phyloP scores from a whole-genome alignment of 1,140 invertebrate species.

The Radopholus similis region DNA sequence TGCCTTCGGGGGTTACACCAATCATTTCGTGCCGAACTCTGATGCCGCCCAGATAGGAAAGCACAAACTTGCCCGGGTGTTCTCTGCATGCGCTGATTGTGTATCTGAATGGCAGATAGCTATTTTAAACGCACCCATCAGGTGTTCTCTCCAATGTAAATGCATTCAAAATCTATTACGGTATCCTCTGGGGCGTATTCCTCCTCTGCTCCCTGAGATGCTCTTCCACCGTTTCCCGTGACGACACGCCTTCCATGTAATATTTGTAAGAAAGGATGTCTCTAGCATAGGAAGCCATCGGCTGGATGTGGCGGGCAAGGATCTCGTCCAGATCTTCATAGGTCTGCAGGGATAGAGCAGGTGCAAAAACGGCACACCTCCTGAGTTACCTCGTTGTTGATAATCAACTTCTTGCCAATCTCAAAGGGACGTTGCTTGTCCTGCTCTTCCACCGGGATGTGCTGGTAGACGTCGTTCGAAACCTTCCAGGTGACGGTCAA shows the following conservation, averaged over 20 bases:
- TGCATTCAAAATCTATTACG: conserved; percentile 70
- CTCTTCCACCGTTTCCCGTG: conserved; percentile 77
- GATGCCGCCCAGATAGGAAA: conserved; percentile 83
- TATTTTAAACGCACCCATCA: conserved; percentile 5
- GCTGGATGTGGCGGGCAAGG: conserved; percentile 87
- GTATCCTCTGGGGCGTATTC: conserved; percentile 79
- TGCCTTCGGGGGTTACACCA: conserved; percentile 83
- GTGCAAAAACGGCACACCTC: not conserved
- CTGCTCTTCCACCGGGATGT: conserved; percentile 90
- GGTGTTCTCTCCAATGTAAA: not conserved
- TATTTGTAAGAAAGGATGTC: conserved; percentile 89
- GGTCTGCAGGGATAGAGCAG: conserved; percentile 64
- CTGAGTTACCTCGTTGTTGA: conserved; percentile 66
- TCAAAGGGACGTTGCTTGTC: conserved; percentile 95
- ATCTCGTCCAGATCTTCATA: conserved; percentile 99
- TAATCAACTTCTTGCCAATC: conserved; percentile 80
- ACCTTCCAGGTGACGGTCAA: conserved; percentile 98
- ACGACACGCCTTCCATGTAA: conserved; percentile 62
- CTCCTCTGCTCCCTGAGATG: conserved; percentile 78
- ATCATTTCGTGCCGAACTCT: conserved; percentile 84
- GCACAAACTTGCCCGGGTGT: conserved; percentile 87
- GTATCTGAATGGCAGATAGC: conserved; percentile 41
- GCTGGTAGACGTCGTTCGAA: conserved; percentile 83
- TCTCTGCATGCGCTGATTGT: conserved; percentile 65
- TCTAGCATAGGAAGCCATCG: conserved; percentile 85